Evolutionary conservation across 2,888 invertebrate species (phyloP).

Genomic region (Apamea anceps): DNA sequence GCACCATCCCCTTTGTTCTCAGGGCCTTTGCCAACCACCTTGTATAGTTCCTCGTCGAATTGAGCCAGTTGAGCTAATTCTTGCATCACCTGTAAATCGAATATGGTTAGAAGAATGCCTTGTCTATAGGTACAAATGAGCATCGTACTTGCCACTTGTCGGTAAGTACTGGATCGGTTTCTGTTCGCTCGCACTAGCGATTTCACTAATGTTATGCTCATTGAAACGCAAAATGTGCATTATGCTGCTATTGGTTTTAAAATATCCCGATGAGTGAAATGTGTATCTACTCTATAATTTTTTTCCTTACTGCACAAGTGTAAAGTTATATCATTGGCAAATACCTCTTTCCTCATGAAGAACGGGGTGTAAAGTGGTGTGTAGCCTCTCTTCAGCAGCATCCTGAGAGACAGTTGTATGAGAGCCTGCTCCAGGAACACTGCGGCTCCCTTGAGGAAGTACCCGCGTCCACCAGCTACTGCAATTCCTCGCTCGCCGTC

Average conservation of each 20-base stretch:
- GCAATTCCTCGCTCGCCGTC: constrained; percentile 97
- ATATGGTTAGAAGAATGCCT: background rate
- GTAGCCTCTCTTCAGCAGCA: constrained; percentile 94
- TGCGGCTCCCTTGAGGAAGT: constrained; percentile 97
- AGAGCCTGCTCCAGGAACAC: constrained; percentile 99
- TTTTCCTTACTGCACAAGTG: too few species aligned
- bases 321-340: too few species aligned
- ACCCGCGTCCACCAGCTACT: constrained; percentile 98
- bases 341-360: constrained; percentile 98
- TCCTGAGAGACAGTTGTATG: constrained; percentile 96
- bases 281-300: too few species aligned
- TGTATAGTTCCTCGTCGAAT: constrained; percentile 99
- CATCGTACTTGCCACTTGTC: too few species aligned
- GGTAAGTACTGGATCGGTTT: too few species aligned
- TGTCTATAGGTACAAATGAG: too few species aligned
- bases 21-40: constrained; percentile 96
- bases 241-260: too few species aligned
- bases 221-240: too few species aligned
- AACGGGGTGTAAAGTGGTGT: constrained; percentile 99
- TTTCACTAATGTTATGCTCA: too few species aligned
- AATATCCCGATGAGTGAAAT: too few species aligned
- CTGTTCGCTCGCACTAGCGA: too few species aligned
- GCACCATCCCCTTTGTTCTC: constrained; percentile 95
- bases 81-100: constrained; percentile 95
- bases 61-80: constrained; percentile 99